Evolutionary conservation across 2,888 invertebrate genomes (phyloP).

Genomic region (Sphaerophoria taeniata): DNA sequence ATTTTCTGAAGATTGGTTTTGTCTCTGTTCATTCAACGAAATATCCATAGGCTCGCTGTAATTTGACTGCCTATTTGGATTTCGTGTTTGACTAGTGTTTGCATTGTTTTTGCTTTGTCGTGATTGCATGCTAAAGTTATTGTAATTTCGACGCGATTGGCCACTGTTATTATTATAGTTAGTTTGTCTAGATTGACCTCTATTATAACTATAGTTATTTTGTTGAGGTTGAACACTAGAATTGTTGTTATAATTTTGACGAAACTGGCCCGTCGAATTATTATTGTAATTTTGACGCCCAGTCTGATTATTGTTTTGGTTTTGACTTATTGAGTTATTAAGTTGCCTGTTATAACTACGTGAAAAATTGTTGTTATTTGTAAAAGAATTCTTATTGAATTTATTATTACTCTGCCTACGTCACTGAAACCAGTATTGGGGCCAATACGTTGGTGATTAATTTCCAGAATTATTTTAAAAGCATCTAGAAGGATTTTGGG

Average conservation of each 20-base stretch:
- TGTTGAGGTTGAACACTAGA: no score
- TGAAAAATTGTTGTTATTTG: neutral
- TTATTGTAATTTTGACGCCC: neutral
- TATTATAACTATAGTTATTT: no score
- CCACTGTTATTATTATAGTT: neutral
- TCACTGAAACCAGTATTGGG: neutral
- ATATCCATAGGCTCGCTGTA: slow-evolving; percentile 5
- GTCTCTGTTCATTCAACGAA: slow-evolving; percentile 4
- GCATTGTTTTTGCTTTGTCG: neutral
- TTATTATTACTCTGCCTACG: neutral
- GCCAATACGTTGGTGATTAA: neutral
- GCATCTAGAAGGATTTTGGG: neutral
- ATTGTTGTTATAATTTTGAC: neutral
- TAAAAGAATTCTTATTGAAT: slow-evolving; percentile 2
- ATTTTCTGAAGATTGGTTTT: neutral
- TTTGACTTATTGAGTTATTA: neutral
- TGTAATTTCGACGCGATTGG: neutral
- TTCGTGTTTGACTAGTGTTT: slow-evolving; percentile 1
- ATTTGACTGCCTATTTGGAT: slow-evolving; percentile 6
- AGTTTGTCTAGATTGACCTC: no score
- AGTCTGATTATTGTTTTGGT: neutral
- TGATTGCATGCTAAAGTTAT: neutral
- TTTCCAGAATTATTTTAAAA: neutral
- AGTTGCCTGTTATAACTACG: slow-evolving; percentile 1
- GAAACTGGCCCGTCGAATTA: neutral